Evolutionary conservation across 1,140 invertebrate genomes (phyloP).

Genomic region (Heliconius hewitsoni): DNA sequence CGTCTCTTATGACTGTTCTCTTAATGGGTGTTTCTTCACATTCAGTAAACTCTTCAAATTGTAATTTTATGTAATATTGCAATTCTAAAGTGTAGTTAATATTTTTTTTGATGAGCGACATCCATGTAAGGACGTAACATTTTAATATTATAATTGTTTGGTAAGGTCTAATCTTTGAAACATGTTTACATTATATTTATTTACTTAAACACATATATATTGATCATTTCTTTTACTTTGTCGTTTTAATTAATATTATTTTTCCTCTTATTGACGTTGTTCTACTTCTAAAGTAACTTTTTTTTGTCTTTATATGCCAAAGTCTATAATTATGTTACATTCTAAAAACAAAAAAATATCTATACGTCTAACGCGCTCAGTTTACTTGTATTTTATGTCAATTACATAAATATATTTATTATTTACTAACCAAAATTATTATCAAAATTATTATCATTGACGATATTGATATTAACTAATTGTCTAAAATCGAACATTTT

Average conservation of each 20-base stretch:
- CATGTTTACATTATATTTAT: too few species aligned
- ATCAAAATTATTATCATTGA: too few species aligned
- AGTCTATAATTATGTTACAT: too few species aligned
- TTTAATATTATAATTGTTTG: background rate
- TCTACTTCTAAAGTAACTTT: background rate
- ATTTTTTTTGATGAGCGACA: background rate
- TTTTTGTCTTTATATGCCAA: too few species aligned
- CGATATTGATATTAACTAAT: too few species aligned
- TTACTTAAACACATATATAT: background rate
- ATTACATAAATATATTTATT: too few species aligned
- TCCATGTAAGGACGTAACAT: background rate
- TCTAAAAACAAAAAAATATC: too few species aligned
- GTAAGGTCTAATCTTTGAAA: too few species aligned
- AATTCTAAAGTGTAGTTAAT: background rate
- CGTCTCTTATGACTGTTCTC: background rate
- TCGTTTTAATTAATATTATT: background rate
- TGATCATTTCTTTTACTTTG: background rate
- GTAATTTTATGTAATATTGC: background rate
- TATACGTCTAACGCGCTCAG: too few species aligned
- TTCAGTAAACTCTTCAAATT: background rate
- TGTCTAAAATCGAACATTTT: too few species aligned
- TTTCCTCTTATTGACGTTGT: background rate
- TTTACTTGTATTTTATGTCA: too few species aligned
- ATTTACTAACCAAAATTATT: too few species aligned
- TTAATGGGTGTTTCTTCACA: constrained; percentile 2